Evolutionary conservation across 2,797 vertebrate species (phyloP), one percentile per base, ranked within the genome.

Genomic region (Enteromius fasciolatus): DNA sequence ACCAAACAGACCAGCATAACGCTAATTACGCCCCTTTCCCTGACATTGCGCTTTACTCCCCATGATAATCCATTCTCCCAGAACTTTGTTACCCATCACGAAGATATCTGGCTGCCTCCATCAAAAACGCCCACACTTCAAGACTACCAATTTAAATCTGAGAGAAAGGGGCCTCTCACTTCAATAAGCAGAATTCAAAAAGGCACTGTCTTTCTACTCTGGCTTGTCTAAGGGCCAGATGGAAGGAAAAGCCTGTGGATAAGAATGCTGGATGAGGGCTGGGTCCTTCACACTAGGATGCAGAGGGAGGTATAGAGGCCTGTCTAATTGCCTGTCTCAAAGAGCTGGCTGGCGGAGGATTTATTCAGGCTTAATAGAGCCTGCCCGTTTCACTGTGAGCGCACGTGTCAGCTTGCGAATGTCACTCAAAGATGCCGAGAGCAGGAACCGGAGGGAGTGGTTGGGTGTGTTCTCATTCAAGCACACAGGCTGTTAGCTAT

Each of bases 331-430:
- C 87, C 80, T 85, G 80, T 88, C 87, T 87, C 83, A 77, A 80
- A 85, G 78, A 84, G 76, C 76, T 73, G 68, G 80, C 81, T 86
- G 83, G 74, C 46, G 44, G 82, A 84, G 83, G 87, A 88, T 88
- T 87, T 86, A 87, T 87, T 85, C 80, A 80, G 87, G 78, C 81
- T 88, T 87, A 88, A 87, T 85, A 87, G 83, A 86, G 84, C 83
- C 83, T 61, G 57, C 33, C 28, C 46, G 61, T 50, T 79, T 86
- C 69, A 52, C 78, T 41, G 39, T 76, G 69, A 77, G 72, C 33
- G 83, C 84, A 87, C 80, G 80, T 87, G 84, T 87, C 83, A 83
- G 83, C 77, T 84, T 83, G 63, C 23, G 80, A 83, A 79, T 87
- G 87, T 83, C 86, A 84, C 78, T 87, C 80, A 83, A 70, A 73